Conservation (phyloP, 2,888 invertebrate species). For the Micropterix aruncella region DNA sequence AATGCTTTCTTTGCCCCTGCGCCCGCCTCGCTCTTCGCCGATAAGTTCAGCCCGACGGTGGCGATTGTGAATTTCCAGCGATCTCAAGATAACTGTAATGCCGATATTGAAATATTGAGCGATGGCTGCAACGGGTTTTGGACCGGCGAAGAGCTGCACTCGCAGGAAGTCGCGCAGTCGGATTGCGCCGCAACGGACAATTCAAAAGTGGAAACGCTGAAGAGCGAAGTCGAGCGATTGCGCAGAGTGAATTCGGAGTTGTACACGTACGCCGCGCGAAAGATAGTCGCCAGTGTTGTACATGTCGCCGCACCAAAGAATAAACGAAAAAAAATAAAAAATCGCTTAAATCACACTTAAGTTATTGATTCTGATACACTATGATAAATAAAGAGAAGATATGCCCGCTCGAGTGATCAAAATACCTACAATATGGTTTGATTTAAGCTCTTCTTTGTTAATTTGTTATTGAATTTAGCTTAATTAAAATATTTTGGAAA, state of each 20-base stretch:
- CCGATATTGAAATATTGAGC: conserved; percentile 31
- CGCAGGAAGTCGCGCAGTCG: conserved; percentile 10
- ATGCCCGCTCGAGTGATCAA: too few species aligned
- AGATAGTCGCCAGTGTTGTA: conserved; percentile 11
- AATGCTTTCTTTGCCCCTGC: conserved; percentile 53
- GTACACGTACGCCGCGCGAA: conserved; percentile 37
- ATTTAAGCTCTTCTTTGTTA: too few species aligned
- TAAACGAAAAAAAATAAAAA: not conserved
- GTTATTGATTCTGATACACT: too few species aligned
- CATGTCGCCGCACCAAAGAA: not conserved
- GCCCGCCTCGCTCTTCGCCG: conserved; percentile 41
- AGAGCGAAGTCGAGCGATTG: conserved; percentile 36
- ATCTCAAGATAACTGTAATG: conserved; percentile 38
- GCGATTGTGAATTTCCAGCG: conserved; percentile 49
- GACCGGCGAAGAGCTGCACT: conserved; percentile 10
- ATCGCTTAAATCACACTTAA: too few species aligned
- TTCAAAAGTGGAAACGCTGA: conserved; percentile 17
- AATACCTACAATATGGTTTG: too few species aligned
- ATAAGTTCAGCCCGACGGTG: conserved; percentile 40
- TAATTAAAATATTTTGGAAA: too few species aligned
- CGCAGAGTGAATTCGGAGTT: conserved; percentile 43
- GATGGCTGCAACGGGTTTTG: conserved; percentile 30
- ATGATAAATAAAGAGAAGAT: too few species aligned
- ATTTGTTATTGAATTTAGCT: too few species aligned
- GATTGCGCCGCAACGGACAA: conserved; percentile 8